Evolutionary conservation across 2,797 vertebrate genomes (phyloP).

Genomic region (Chelidonichthys spinosus): DNA sequence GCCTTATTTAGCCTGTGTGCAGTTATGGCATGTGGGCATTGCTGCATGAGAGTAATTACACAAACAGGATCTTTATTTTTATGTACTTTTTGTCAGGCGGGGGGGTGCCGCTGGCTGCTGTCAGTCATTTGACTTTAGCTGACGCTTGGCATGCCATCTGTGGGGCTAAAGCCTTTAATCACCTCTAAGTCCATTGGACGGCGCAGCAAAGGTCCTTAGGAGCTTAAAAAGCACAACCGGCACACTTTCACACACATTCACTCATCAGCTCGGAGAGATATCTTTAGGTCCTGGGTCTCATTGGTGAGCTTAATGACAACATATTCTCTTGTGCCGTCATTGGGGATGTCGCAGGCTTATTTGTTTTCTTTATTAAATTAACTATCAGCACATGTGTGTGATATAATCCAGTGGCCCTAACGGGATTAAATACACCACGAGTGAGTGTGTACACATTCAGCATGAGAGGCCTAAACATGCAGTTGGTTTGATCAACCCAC

Average conservation of each 20-base stretch:
- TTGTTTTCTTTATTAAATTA: not conserved
- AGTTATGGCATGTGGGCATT: not conserved
- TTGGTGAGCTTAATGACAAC: constrained; percentile 8
- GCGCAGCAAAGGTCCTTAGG: constrained; percentile 67
- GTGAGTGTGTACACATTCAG: not conserved
- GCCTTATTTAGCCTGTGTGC: constrained; percentile 15
- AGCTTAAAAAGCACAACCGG: constrained; percentile 73
- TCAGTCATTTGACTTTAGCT: constrained; percentile 42
- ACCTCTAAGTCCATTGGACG: constrained; percentile 61
- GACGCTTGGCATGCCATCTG: constrained; percentile 52
- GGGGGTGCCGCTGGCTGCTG: constrained; percentile 9
- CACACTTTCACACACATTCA: constrained; percentile 59
- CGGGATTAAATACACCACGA: not conserved
- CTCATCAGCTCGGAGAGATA: not conserved
- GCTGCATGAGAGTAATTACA: constrained; percentile 57
- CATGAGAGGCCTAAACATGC: not conserved
- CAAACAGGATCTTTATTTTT: constrained; percentile 13
- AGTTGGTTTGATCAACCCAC: no score
- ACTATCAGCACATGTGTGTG: not conserved
- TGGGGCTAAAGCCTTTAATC: constrained; percentile 75
- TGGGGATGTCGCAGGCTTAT: not conserved
- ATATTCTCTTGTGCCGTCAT: constrained; percentile 5
- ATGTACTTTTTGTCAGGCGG: not conserved
- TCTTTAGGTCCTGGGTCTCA: constrained; percentile 16
- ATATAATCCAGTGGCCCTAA: not conserved